Evolutionary conservation across 2,113 vertebrate species (phyloP).

Genomic region (Nyctereutes procyonoides): DNA sequence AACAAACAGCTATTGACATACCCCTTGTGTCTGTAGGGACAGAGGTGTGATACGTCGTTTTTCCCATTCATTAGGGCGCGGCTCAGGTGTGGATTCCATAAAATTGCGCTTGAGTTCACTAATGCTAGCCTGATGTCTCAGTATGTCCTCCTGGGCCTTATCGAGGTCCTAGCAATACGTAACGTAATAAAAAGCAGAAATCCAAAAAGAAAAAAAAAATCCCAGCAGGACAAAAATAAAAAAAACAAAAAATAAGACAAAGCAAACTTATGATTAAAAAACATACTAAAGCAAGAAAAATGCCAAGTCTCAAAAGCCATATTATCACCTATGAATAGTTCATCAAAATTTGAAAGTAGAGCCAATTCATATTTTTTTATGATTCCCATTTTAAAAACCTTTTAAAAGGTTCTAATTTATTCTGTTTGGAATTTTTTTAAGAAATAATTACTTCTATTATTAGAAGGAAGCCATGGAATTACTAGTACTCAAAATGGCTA

Average conservation of each 20-base stretch:
- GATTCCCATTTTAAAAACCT: slow-evolving; percentile 20
- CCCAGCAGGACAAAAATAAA: slow-evolving; percentile 82
- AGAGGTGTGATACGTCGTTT: slow-evolving; percentile 96
- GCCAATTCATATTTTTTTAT: slow-evolving; percentile 51
- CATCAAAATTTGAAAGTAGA: slow-evolving; percentile 74
- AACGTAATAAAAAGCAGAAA: slow-evolving; percentile 85
- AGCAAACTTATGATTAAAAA: slow-evolving; percentile 83
- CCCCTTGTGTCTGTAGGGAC: slow-evolving; percentile 94
- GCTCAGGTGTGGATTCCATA: slow-evolving; percentile 98
- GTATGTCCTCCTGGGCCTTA: slow-evolving; percentile 99
- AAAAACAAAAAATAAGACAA: slow-evolving; percentile 78
- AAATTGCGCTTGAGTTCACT: slow-evolving; percentile 99
- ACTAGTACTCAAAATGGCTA: neutral
- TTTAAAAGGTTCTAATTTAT: slow-evolving; percentile 42
- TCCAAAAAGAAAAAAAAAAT: slow-evolving; percentile 82
- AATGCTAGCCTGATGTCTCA: slow-evolving; percentile 99
- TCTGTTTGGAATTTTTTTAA: slow-evolving; percentile 28
- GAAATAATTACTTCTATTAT: neutral
- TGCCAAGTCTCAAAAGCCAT: slow-evolving; percentile 87
- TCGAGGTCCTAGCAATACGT: slow-evolving; percentile 95
- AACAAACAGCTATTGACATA: slow-evolving; percentile 89
- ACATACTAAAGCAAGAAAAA: slow-evolving; percentile 85
- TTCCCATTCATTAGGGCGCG: slow-evolving; percentile 98
- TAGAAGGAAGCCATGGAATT: slow-evolving; percentile 10
- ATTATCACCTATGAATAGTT: slow-evolving; percentile 38